A percentile compares a stretch with the other conserved stretches of the same genome.
These are phyloP conservation scores for Hydrochoerus hydrochaeris DNA, from an alignment of 2,113 vertebrate genomes.

Conservation along the genomic window DNA sequence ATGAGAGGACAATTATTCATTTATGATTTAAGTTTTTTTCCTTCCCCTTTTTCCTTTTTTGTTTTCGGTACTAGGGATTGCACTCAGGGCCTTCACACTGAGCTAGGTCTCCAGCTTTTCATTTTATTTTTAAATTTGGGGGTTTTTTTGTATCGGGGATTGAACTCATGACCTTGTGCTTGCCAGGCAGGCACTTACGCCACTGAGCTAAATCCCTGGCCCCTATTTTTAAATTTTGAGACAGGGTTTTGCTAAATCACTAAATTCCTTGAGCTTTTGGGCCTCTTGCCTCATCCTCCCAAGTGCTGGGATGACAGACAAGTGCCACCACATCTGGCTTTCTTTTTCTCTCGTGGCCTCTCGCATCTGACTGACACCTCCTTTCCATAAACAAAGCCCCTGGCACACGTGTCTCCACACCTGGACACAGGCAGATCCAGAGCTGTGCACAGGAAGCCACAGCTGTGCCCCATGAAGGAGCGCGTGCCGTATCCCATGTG, in stretches of 20 bases:
- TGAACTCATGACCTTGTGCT: no score
- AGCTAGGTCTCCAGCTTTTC: neutral
- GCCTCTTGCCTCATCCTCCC: neutral
- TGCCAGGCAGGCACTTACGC: no score
- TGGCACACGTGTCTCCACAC: neutral
- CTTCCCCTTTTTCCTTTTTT: neutral
- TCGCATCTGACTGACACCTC: neutral
- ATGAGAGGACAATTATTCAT: neutral
- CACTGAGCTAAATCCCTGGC: no score
- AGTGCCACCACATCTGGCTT: neutral
- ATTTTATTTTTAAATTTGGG: no score
- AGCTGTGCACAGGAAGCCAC: neutral
- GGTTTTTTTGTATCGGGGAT: no score
- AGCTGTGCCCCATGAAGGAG: neutral
- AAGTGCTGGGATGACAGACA: neutral
- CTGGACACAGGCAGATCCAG: neutral
- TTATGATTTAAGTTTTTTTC: neutral
- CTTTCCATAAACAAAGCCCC: neutral
- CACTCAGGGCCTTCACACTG: neutral
- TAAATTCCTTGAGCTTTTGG: neutral
- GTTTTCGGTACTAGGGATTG: no score
- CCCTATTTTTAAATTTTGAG: neutral
- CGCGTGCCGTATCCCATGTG: accelerated
- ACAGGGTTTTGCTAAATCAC: neutral
- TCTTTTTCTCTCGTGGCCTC: neutral